Evolutionary conservation across 2,797 vertebrate species (phyloP).

Genomic region (Eulemur albifrons): DNA sequence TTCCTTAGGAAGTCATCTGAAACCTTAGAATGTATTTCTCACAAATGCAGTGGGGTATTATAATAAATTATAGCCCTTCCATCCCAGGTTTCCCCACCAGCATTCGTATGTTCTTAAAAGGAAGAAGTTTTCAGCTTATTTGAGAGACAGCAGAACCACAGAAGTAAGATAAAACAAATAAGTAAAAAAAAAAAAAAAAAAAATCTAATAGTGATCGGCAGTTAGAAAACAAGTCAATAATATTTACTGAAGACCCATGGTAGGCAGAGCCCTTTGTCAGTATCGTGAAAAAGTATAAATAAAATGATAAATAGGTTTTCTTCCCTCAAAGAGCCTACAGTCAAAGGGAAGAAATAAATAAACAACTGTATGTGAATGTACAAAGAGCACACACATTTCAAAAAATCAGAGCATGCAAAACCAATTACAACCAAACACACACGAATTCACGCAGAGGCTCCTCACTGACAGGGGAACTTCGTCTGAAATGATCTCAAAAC

Average conservation of each 20-base stretch:
- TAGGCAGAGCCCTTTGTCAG: neutral
- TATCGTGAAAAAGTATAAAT: neutral
- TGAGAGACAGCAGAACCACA: neutral
- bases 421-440: neutral
- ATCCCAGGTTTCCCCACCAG: neutral
- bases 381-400: neutral
- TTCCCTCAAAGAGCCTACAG: neutral
- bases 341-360: neutral
- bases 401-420: neutral
- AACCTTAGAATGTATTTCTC: neutral
- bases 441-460: fast-evolving
- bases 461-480: neutral
- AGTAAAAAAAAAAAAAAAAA: neutral
- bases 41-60: neutral
- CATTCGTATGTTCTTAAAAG: neutral
- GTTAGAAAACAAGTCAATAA: neutral
- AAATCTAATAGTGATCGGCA: neutral
- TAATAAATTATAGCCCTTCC: neutral
- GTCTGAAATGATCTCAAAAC: neutral
- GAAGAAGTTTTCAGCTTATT: neutral
- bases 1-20: slow-evolving; percentile 41
- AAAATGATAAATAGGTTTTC: neutral
- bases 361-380: neutral
- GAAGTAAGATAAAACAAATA: neutral
- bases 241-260: neutral